These are phyloP conservation scores for Eupeodes corollae DNA, from an alignment of 1,140 invertebrate genomes.

Conservation along the genomic window DNA sequence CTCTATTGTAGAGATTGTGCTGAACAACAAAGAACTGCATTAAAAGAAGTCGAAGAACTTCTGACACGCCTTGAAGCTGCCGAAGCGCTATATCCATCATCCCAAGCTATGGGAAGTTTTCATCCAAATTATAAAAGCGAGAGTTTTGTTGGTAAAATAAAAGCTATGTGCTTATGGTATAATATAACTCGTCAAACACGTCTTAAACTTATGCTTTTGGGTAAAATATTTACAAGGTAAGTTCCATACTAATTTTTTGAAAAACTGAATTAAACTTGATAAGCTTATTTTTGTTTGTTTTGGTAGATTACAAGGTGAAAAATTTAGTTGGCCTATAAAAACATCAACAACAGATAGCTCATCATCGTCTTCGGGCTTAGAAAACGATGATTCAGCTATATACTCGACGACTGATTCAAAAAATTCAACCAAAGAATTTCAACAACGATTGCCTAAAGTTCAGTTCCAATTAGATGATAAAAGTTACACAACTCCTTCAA, in stretches of 20 bases:
- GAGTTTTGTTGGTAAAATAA: constrained; percentile 55
- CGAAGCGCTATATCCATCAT: constrained; percentile 72
- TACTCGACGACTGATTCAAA: constrained; percentile 33
- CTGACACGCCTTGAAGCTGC: constrained; percentile 62
- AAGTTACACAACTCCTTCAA: constrained; percentile 11
- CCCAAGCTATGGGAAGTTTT: constrained; percentile 59
- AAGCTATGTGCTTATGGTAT: constrained; percentile 80
- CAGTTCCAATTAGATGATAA: constrained; percentile 29
- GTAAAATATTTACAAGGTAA: constrained; percentile 55
- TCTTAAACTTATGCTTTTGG: constrained; percentile 66
- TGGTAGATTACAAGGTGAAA: constrained; percentile 30
- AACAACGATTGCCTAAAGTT: constrained; percentile 19
- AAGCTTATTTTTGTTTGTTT: not conserved
- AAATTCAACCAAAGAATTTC: constrained; percentile 14
- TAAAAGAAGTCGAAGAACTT: constrained; percentile 59
- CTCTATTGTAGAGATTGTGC: constrained; percentile 59
- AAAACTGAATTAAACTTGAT: not conserved
- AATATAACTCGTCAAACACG: constrained; percentile 77
- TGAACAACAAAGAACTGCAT: constrained; percentile 54
- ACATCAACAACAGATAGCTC: constrained; percentile 25
- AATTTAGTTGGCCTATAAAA: constrained; percentile 33
- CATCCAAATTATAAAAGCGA: constrained; percentile 58
- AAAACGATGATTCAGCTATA: constrained; percentile 30
- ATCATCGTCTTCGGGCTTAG: constrained; percentile 28
- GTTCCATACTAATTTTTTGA: not conserved